Conservation (phyloP, 2,113 vertebrate genomes). For the Pomatostomus ruficeps region DNA sequence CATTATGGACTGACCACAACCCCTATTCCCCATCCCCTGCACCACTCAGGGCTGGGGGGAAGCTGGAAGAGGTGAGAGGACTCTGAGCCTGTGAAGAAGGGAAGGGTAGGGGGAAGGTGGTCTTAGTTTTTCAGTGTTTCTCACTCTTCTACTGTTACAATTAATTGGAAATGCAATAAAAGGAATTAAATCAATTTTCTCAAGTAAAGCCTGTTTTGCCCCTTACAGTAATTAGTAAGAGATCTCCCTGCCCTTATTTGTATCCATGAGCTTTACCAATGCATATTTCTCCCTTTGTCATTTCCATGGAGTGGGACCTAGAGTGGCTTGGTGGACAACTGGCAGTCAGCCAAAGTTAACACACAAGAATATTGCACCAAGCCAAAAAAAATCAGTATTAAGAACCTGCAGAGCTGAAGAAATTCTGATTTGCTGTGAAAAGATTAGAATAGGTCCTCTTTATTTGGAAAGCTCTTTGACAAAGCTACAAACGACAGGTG, state of each 20-base stretch:
- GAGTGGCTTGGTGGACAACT: neutral
- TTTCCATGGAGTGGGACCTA: neutral
- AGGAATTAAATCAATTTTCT: neutral
- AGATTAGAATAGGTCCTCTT: neutral
- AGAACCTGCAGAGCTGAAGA: neutral
- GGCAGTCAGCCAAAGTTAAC: neutral
- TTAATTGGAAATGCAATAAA: neutral
- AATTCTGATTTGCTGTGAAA: neutral
- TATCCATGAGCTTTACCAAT: neutral
- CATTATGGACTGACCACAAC: rapidly evolving
- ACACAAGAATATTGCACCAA: neutral
- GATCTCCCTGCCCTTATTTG: neutral
- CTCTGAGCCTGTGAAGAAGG: neutral
- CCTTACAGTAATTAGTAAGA: neutral
- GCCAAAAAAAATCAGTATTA: neutral
- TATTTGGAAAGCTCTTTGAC: neutral
- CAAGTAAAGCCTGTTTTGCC: neutral
- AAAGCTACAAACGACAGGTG: neutral
- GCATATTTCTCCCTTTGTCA: neutral
- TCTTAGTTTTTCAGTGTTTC: neutral
- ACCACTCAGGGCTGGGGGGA: rapidly evolving
- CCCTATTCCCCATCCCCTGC: rapidly evolving
- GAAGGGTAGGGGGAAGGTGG: neutral
- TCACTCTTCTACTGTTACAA: neutral
- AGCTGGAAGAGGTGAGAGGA: neutral